Evolutionary conservation across 2,113 vertebrate genomes (phyloP).

Genomic region (Tachycineta bicolor): DNA sequence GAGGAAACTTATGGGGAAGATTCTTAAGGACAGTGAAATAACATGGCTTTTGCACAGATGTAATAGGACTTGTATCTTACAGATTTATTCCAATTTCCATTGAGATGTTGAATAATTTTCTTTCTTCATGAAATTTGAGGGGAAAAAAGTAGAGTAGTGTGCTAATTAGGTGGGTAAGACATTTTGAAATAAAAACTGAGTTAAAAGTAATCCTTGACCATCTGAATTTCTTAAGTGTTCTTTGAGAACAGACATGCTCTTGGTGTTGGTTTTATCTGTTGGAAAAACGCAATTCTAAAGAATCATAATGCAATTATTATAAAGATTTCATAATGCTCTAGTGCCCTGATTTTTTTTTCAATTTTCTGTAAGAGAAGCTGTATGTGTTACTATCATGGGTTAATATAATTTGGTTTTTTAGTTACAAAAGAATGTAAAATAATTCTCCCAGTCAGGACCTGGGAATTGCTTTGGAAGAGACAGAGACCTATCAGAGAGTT

Average conservation of each 20-base stretch:
- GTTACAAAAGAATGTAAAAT: too few species aligned
- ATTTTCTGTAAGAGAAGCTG: background rate
- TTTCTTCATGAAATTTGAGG: background rate
- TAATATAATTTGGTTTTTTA: too few species aligned
- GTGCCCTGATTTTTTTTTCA: background rate
- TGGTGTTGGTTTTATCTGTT: background rate
- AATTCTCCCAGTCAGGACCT: too few species aligned
- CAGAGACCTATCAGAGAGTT: too few species aligned
- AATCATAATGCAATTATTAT: background rate
- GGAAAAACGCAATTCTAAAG: background rate
- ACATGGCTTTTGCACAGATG: background rate
- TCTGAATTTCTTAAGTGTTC: background rate
- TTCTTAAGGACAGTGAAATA: background rate
- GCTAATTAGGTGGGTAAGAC: background rate
- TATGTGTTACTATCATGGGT: background rate
- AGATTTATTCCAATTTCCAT: background rate
- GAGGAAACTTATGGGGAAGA: background rate
- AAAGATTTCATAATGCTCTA: background rate
- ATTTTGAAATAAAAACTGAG: background rate
- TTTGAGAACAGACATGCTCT: background rate
- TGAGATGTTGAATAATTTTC: background rate
- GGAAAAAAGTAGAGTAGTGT: background rate
- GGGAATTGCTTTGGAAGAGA: too few species aligned
- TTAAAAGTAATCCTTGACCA: background rate
- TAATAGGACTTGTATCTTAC: background rate